Base-by-base conservation (phyloP, 2,797 vertebrate genomes). In the Lepidocolaptes lacrymiger region DNA sequence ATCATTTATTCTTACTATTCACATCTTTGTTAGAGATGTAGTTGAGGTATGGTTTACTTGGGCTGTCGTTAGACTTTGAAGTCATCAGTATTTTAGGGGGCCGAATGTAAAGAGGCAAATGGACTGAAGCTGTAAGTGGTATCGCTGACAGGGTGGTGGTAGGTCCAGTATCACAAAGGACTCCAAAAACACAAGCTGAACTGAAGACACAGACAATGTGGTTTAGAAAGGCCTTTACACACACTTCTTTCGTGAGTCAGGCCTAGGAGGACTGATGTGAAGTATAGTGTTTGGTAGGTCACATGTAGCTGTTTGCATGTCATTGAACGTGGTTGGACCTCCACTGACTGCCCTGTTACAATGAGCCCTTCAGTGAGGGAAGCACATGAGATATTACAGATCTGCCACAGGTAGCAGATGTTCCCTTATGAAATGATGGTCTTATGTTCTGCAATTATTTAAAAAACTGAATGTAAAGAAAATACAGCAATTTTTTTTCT, bases 101-200 rank as follows among this genome's bases (percentile, higher is more conserved):
- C 63, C 32, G 7, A 77, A 24, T 23, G 9, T 37, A 73, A 82
- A 52, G 44, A 80, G 9, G 44, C 49, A 68, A 64, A 58, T 36
- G 16, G 49, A 4, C 14, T 7, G 6, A 66, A 63, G 14, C 14
- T 83, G 24, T 39, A 16, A n/a, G 10, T 16, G 16, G 5, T 26
- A 22, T 49, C 55, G 37, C 17, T 72, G 34, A 18, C 20, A 32
- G 28, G 36, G 34, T 9, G n/a, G 10, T 56, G 44, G 21, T 14
- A 54, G 28, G 18, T 9, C 36, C 27, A 12, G 0, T 2, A 12
- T 37, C 81, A 72, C 0, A 0, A 61, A 78, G 43, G 13, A 21
- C 9, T 68, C 48, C 54, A 87, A 32, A 81, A 74, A 11, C 36
- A 39, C 24, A 48, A 23, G 30, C 7, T 44, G 62, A 88, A 21